These are phyloP conservation scores for Sussaba pulchella DNA, from an alignment of 2,888 invertebrate genomes.

Conservation along the genomic window DNA sequence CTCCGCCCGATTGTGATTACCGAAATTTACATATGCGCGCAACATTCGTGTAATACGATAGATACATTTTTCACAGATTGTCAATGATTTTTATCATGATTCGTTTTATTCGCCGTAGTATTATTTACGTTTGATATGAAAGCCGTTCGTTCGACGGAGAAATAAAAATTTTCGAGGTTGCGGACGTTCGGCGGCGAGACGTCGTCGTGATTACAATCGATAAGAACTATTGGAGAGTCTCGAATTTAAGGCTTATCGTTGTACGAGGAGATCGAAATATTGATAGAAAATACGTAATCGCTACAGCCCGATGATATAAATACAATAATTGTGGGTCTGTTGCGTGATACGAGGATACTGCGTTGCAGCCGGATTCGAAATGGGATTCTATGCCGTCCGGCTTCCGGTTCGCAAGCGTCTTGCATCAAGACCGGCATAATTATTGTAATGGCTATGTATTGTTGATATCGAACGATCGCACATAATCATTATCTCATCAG, in stretches of 20 bases:
- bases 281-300: conserved; percentile 14
- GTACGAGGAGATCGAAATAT: background rate
- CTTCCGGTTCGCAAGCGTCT: conserved; percentile 51
- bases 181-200: background rate
- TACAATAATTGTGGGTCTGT: conserved; percentile 13
- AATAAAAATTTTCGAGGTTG: background rate
- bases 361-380: conserved; percentile 35
- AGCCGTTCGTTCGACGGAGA: background rate
- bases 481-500: too few relatives aligned
- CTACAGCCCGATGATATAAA: conserved; percentile 9
- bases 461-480: too few relatives aligned
- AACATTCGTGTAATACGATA: background rate
- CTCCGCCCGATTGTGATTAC: too few relatives aligned
- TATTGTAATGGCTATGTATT: background rate
- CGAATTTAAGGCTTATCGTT: conserved; percentile 3
- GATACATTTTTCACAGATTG: background rate
- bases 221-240: background rate
- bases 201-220: background rate
- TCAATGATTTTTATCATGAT: background rate
- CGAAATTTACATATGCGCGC: background rate
- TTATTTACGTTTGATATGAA: background rate
- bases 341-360: conserved; percentile 33
- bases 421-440: background rate
- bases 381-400: background rate
- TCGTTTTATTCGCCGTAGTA: background rate